Evolutionary conservation across 1,140 invertebrate genomes (phyloP).

Genomic region (Ridgeia piscesae): DNA sequence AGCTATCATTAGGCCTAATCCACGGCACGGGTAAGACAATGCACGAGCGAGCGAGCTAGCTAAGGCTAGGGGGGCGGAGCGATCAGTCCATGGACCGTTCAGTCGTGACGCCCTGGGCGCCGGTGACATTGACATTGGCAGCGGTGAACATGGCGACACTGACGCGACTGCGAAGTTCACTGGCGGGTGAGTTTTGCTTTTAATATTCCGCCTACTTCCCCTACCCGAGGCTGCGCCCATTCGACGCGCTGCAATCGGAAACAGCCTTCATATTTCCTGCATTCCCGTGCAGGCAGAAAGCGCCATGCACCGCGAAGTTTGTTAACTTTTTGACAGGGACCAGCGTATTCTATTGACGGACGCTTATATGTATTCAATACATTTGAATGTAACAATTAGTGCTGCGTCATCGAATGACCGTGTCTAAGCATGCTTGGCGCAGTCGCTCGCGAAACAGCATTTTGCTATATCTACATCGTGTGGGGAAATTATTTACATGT

Average conservation of each 20-base stretch:
- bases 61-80: no score
- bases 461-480: not conserved
- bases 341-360: not conserved
- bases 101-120: not conserved
- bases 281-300: not conserved
- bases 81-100: not conserved
- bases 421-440: not conserved
- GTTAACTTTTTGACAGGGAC: not conserved
- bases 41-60: not conserved
- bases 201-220: not conserved
- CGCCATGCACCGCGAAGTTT: not conserved
- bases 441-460: not conserved
- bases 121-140: conserved; percentile 3
- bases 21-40: not conserved
- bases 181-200: not conserved
- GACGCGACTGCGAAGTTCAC: not conserved
- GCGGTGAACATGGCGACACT: not conserved
- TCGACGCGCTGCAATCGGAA: not conserved
- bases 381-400: not conserved
- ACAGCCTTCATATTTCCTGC: not conserved
- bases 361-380: not conserved
- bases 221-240: not conserved
- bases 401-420: not conserved
- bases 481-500: not conserved
- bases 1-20: not conserved